phyloP scores from a whole-genome alignment of 2,113 vertebrate genomes.

The Oreochromis spilurus region DNA sequence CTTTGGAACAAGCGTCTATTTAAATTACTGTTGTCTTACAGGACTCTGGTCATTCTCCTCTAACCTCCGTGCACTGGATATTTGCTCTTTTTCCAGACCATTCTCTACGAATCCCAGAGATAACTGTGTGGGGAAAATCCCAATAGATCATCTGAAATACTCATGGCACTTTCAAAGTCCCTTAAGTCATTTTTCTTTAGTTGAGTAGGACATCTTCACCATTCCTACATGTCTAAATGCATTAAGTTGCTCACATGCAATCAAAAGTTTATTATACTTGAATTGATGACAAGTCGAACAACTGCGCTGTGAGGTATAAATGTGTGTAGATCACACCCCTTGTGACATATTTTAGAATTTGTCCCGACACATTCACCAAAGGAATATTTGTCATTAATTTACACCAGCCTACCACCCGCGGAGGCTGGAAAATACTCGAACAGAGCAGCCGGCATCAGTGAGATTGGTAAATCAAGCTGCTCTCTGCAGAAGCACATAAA shows the following conservation, averaged over 20 bases:
- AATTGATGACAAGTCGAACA: background rate
- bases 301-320: background rate
- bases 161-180: background rate
- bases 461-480: conserved; percentile 40
- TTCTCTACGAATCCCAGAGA: background rate
- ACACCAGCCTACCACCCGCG: conserved; percentile 12
- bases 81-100: background rate
- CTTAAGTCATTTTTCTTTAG: background rate
- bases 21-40: background rate
- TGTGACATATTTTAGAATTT: background rate
- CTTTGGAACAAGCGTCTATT: background rate
- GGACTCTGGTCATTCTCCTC: background rate
- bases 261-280: background rate
- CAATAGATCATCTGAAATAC: background rate
- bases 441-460: conserved; percentile 1
- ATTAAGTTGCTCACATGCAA: background rate
- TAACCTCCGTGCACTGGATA: background rate
- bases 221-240: background rate
- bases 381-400: conserved; percentile 27
- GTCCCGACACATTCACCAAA: background rate
- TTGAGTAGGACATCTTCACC: background rate
- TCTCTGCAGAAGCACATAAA: conserved; percentile 22
- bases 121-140: background rate
- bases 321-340: background rate
- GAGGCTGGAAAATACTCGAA: conserved; percentile 9